These are phyloP conservation scores for Stictonetta naevosa DNA, from an alignment of 2,113 vertebrate genomes.

Conservation along the genomic window DNA sequence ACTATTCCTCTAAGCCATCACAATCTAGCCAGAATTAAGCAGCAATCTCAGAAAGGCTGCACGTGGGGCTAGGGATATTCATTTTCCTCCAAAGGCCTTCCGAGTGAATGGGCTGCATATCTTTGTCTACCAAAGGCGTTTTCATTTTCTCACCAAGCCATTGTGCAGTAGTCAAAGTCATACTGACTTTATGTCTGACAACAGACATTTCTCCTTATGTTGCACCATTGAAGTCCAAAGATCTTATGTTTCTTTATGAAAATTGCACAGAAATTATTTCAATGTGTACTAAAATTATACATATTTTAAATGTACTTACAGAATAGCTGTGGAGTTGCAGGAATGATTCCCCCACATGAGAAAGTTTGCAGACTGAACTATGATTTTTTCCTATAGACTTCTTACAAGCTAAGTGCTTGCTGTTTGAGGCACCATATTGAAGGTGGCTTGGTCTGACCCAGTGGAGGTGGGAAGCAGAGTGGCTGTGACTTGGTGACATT, in stretches of 20 bases:
- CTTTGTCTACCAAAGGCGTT: neutral
- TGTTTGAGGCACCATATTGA: too few species aligned
- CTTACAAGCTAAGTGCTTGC: too few species aligned
- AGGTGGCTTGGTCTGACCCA: too few species aligned
- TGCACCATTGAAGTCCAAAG: neutral
- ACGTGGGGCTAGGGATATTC: neutral
- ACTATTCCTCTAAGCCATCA: neutral
- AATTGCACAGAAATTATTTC: neutral
- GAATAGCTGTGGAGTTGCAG: neutral
- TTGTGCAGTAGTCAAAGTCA: neutral
- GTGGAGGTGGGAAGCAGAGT: too few species aligned
- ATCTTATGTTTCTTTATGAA: neutral
- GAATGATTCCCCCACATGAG: neutral
- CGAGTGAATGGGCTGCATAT: neutral
- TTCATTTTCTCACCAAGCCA: neutral
- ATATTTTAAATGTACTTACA: neutral
- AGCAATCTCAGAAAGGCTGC: neutral
- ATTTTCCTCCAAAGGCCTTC: neutral
- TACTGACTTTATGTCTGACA: neutral
- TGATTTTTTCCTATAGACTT: too few species aligned
- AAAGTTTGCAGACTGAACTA: too few species aligned
- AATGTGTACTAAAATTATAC: neutral
- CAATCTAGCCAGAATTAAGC: conserved; percentile 7
- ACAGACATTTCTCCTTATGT: neutral
- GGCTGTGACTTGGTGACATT: too few species aligned